Base-by-base conservation (phyloP, 1,140 invertebrate species). In the Colletes latitarsis region DNA sequence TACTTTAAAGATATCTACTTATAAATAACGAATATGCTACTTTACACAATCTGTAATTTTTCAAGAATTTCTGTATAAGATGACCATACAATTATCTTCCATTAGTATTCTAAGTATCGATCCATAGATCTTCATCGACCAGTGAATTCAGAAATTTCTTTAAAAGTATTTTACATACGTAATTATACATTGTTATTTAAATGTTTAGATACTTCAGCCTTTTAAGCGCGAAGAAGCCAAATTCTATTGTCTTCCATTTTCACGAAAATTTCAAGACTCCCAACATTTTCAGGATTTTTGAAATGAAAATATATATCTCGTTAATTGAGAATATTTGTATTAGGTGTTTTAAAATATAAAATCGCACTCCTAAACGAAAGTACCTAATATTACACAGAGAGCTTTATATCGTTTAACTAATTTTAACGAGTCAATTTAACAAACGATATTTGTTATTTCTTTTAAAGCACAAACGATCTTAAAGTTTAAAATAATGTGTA, bases 71-170 rank as follows among this genome's bases (percentile, higher is more conserved):
- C 17, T 66, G 0, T 66, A n/a, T 6, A 63, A 63, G 10, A 46
- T 12, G 15, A 6, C 17, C 15, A 10, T 46, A 46, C 4, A 67
- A 67, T 21, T 52, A 43, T 67, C n/a, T 67, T 67, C 43, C 43
- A 67, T 67, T 67, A 49, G n/a, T 21, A 21, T 67, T 66, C 17
- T 46, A 66, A 66, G 64, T 52, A 14, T 3, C 17, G 0, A 15
- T 62, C 9, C 21, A 58, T 67, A 80, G 68, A 43, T 21, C 30
- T 3, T 75, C 4, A 67, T 53, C n/a, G 21, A 39, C 15, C 49
- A 66, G 66, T 73, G 53, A 15, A 52, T 70, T 15, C 71, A 63
- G 53, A 78, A 71, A n/a, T 74, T 74, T 57, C 19, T 55, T 30
- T 57, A 79, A 74, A 62, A 46, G 10, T 49, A 30, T n/a, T 77